Conservation (phyloP, 2,888 invertebrate genomes). For the Parthenolecanium corni region DNA sequence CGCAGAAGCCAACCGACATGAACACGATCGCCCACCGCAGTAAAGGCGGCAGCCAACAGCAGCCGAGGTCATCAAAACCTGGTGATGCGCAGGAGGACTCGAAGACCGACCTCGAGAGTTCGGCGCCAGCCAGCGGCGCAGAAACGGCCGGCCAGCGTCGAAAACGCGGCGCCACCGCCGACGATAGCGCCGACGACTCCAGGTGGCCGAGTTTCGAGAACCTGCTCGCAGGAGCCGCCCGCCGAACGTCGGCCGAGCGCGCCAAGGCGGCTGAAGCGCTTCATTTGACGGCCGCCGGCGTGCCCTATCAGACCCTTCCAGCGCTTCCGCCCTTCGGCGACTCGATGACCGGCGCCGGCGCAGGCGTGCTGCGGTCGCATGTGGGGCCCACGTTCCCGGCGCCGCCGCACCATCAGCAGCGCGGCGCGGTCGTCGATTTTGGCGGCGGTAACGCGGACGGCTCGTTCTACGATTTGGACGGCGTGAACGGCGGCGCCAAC, state of each 20-base stretch:
- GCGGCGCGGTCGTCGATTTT: neutral
- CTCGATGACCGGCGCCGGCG: no score
- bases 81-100: no score
- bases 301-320: no score
- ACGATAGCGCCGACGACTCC: neutral
- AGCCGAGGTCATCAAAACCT: no score
- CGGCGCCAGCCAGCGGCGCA: no score
- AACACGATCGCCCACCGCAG: constrained; percentile 22
- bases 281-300: no score
- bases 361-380: no score
- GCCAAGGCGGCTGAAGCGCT: neutral
- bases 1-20: constrained; percentile 36
- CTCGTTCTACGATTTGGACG: constrained; percentile 12
- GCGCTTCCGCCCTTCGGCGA: no score
- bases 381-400: no score
- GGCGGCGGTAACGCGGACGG: neutral
- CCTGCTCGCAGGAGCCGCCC: neutral
- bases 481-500: constrained; percentile 24
- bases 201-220: neutral
- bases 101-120: no score
- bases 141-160: no score
- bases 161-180: neutral
- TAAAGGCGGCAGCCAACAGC: neutral
- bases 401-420: constrained; percentile 52
- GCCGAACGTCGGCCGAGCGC: neutral